Percentiles rank a stretch among this genome's conserved stretches.
phyloP scores from a whole-genome alignment of 2,113 vertebrate genomes.

The Semnornis frantzii region DNA sequence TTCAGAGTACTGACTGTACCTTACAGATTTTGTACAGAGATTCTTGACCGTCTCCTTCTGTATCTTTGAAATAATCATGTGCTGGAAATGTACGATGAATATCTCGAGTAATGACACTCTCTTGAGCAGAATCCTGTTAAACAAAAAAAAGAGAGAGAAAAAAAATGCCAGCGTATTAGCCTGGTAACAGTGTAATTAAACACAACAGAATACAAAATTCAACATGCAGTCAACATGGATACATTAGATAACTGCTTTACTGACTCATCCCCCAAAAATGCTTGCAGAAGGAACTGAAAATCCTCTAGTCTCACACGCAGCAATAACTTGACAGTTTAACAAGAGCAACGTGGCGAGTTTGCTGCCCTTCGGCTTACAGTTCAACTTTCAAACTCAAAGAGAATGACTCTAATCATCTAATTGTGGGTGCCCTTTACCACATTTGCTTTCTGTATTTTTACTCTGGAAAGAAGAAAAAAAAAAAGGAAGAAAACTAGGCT shows the following conservation, averaged over 20 bases:
- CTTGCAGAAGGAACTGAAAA: constrained; percentile 5
- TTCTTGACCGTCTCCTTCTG: constrained; percentile 94
- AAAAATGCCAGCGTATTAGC: not conserved
- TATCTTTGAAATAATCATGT: constrained; percentile 97
- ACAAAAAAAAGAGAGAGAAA: not conserved
- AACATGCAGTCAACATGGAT: not conserved
- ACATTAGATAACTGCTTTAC: not conserved
- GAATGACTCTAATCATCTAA: not conserved
- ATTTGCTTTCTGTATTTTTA: not conserved
- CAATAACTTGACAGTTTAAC: constrained; percentile 10
- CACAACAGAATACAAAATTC: not conserved
- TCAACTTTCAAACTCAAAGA: not conserved
- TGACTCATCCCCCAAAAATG: constrained; percentile 21
- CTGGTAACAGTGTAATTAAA: not conserved
- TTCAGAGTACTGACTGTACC: constrained; percentile 73
- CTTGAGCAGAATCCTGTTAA: constrained; percentile 90
- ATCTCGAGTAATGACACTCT: constrained; percentile 94
- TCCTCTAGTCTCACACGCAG: not conserved
- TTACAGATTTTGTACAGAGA: constrained; percentile 99
- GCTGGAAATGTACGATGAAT: constrained; percentile 98
- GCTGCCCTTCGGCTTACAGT: constrained; percentile 6
- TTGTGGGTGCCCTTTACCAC: not conserved
- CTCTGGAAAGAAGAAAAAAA: not conserved
- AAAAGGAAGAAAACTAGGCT: not conserved
- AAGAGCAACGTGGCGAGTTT: not conserved